Evolutionary conservation across 2,888 invertebrate species (phyloP).

Genomic region (Phengaris alcon): DNA sequence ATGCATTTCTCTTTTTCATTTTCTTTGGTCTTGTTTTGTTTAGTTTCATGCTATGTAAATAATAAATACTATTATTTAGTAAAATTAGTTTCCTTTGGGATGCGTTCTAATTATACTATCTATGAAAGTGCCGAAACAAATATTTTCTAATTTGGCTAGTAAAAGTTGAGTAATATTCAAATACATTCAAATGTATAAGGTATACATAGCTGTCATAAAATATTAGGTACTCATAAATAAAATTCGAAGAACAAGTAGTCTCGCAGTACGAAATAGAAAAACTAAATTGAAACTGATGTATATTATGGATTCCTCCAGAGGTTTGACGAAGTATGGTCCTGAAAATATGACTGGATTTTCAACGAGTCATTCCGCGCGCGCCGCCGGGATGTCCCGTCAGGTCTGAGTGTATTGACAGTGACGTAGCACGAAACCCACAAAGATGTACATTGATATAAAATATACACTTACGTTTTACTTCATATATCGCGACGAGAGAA

Average conservation of each 20-base stretch:
- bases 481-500: too few relatives aligned
- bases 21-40: background rate
- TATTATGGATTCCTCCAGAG: slow-evolving; percentile 25
- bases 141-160: background rate
- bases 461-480: too few relatives aligned
- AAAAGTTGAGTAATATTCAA: background rate
- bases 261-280: background rate
- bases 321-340: background rate
- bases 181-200: background rate
- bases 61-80: background rate
- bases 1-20: too few relatives aligned
- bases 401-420: slow-evolving; percentile 15
- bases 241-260: background rate
- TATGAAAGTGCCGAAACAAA: background rate
- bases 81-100: background rate
- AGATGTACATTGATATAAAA: too few relatives aligned
- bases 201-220: too few relatives aligned
- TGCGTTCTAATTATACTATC: background rate
- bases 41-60: background rate
- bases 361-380: background rate
- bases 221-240: background rate
- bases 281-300: background rate
- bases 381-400: slow-evolving; percentile 14
- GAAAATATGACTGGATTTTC: slow-evolving; percentile 22
- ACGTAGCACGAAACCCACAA: background rate